Percentiles rank a stretch among this genome's conserved stretches.
phyloP scores from a whole-genome alignment of 2,113 vertebrate genomes.

The Xiphophorus couchianus region DNA sequence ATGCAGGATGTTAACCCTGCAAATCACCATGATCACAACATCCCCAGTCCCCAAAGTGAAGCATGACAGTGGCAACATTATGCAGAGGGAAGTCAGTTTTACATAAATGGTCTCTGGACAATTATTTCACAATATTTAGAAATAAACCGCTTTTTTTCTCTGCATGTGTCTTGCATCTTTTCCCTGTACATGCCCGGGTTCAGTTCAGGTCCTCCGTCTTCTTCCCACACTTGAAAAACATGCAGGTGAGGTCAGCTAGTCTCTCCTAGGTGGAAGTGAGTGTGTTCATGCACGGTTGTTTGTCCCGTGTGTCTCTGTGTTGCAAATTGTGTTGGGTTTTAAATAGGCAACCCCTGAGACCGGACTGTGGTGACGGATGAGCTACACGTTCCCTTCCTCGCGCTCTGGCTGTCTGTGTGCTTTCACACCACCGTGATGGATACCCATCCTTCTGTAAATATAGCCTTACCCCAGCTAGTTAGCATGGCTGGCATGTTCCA shows the following conservation, averaged over 20 bases:
- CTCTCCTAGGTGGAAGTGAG: not conserved
- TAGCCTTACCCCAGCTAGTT: constrained; percentile 78
- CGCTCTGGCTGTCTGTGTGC: constrained; percentile 66
- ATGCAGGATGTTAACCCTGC: not conserved
- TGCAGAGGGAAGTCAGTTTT: not conserved
- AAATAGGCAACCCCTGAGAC: constrained; percentile 67
- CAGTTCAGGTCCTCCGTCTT: not conserved
- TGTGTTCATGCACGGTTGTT: not conserved
- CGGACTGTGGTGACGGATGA: constrained; percentile 71
- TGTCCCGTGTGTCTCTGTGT: not conserved
- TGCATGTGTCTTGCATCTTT: not conserved
- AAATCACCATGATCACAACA: not conserved
- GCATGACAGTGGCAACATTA: not conserved
- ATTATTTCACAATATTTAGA: too few relatives aligned
- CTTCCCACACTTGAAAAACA: too few relatives aligned
- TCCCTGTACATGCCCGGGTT: not conserved
- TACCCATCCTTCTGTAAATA: constrained; percentile 78
- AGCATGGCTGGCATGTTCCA: constrained; percentile 78
- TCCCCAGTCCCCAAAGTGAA: not conserved
- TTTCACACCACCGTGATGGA: constrained; percentile 69
- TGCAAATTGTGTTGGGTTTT: constrained; percentile 57
- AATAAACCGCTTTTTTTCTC: not conserved
- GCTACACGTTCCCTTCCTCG: constrained; percentile 76
- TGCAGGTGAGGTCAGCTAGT: too few relatives aligned
- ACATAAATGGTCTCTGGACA: not conserved